Base-by-base conservation (phyloP, 2,113 vertebrate genomes). In the Percina caprodes region DNA sequence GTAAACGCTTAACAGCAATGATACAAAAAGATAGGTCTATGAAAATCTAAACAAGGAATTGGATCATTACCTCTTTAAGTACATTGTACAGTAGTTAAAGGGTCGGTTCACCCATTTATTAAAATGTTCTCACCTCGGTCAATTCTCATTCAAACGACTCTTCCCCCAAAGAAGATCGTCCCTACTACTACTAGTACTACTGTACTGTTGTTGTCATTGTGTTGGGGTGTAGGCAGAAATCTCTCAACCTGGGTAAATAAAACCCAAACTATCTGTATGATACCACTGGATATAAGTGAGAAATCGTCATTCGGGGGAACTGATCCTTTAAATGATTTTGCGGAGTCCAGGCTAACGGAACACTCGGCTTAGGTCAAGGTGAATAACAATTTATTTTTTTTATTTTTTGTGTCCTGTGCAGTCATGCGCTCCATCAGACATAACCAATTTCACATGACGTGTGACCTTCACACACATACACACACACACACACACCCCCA, bases 371-470 rank as follows among this genome's bases (percentile, higher is more conserved):
- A 24, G 74, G 54, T 81, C 82, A 73, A 49, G 56, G 56, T 23
- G 46, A 84, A 72, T 18, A 82, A 62, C 62, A 23, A 49, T 39
- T 33, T 18, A 0, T 13, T 60, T 73, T n/a, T 86, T 68, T 70
- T 58, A 60, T 30, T 46, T 61, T 74, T 61, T 68, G 24, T 46
- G 46, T 74, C 21, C 42, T 23, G 77, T 74, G 87, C 67, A 69
- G 72, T 75, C 86, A 70, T 21, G 84, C 30, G 24, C 56, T 80
- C 19, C 14, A 45, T 67, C 61, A 69, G 70, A 81, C 58, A 15
- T 54, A 79, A 92, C 70, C 80, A 24, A 75, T 80, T 84, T 83
- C 73, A 74, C 75, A 65, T 67, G 79, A 69, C 2, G 48, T 8
- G 13, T 19, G 69, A 82, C 86, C 83, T 89, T 88, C 88, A 87